phyloP scores from a whole-genome alignment of 2,113 vertebrate species.

The Otocyon megalotis region DNA sequence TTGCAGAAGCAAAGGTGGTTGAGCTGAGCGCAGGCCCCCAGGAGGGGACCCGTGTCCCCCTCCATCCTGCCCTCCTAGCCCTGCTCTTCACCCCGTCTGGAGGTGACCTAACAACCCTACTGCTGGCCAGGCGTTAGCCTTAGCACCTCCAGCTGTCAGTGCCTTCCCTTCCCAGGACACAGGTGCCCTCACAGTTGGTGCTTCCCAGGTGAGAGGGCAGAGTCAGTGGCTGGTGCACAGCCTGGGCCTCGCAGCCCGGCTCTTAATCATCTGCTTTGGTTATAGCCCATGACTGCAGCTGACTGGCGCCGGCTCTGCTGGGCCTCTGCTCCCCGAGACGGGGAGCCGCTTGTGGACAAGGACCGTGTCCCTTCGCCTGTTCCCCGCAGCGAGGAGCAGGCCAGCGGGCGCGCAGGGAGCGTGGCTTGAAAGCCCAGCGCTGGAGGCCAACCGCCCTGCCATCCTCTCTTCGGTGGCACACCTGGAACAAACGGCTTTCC shows the following conservation, averaged over 20 bases:
- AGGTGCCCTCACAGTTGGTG: neutral
- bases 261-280: neutral
- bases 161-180: neutral
- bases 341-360: neutral
- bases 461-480: neutral
- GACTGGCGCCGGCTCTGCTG: too few relatives aligned
- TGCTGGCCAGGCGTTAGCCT: neutral
- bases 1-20: neutral
- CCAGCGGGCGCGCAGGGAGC: neutral
- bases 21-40: neutral
- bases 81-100: neutral
- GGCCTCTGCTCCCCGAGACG: neutral
- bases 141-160: neutral
- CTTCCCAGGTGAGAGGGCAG: neutral
- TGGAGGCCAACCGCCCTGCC: neutral
- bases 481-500: slow-evolving; percentile 14
- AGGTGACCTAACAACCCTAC: neutral
- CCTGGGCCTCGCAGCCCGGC: neutral
- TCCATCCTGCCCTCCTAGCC: fast-evolving
- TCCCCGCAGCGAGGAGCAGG: neutral
- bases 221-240: neutral
- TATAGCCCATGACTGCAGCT: too few relatives aligned
- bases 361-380: neutral
- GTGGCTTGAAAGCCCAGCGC: neutral
- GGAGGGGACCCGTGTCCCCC: fast-evolving